These are phyloP conservation scores for Temnothorax nylanderi DNA, from an alignment of 1,140 invertebrate species.

Conservation along the genomic window DNA sequence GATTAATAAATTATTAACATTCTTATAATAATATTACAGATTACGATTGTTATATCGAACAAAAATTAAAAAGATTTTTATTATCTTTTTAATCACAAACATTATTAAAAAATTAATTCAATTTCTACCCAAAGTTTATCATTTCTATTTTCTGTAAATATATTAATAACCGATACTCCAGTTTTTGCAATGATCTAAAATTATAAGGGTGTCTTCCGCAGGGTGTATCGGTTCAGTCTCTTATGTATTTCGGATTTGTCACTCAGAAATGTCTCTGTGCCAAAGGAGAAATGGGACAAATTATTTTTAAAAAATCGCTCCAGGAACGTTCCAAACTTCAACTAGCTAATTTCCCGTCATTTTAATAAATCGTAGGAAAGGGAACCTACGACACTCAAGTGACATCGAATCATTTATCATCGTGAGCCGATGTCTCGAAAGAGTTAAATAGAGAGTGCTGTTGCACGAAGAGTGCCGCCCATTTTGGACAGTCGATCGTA, in stretches of 20 bases:
- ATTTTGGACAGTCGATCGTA: background rate
- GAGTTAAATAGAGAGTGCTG: background rate
- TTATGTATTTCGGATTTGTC: no score
- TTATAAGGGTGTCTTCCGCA: no score
- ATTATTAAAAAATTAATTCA: background rate
- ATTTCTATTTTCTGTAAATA: background rate
- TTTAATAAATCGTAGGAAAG: background rate
- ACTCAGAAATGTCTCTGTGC: no score
- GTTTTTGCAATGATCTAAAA: background rate
- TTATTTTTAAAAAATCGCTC: no score
- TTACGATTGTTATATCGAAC: background rate
- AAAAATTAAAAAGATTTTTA: background rate
- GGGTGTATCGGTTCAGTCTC: no score
- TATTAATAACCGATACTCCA: background rate
- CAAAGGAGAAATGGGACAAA: no score
- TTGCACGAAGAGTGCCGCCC: background rate
- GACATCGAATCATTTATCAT: constrained; percentile 20
- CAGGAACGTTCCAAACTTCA: no score
- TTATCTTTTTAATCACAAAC: background rate
- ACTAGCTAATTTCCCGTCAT: no score
- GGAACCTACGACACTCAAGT: background rate
- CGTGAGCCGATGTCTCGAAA: constrained; percentile 7
- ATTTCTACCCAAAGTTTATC: background rate
- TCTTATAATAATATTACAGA: background rate
- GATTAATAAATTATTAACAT: background rate